Evolutionary conservation across 2,113 vertebrate genomes (phyloP), one percentile per base, ranked within the genome.

Genomic region (Orthonyx spaldingii): DNA sequence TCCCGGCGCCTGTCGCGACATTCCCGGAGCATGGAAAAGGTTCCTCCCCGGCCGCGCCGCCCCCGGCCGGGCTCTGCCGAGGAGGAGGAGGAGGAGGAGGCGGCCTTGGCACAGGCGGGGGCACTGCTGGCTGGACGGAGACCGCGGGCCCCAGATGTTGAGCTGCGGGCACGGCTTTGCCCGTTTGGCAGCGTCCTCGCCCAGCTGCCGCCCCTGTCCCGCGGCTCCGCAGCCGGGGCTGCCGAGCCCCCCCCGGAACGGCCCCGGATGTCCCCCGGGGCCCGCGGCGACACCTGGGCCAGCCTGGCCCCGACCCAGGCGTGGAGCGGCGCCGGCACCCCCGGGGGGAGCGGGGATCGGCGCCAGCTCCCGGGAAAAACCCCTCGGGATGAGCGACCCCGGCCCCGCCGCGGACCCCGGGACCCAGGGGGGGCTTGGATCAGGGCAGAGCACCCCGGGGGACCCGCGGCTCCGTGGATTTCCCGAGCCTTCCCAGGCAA

Each of bases 81-180:
- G n/a, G 44, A 41, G 57, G 52, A 28, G 47, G 33, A 39, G 55
- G 28, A 49, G 13, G 53, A 37, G 9, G 16, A 76, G 27, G 68
- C 23, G 11, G 42, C 49, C 72, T 72, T 84, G 75, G 84, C 93
- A 47, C 90, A 26, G 46, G 70, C 14, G 0, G 13, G 42, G 84
- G 5, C 24, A 3, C 87, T 70, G 80, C 84, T 84, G 47, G 30
- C 87, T 89, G 84, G 71, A 19, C 50, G 7, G 72, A n/a, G 4
- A 52, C 80, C 44, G 39, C n/a, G 52, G 90, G 82, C 87, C 96
- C 92, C 96, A 96, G 96, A 91, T 95, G 96, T 85, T 94, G 95
- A 75, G 90, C 92, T 91, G 87, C 84, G 85, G 96, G 95, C 95
- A 64, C 33, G 37, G 55, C 89, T 84, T 49, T 92, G 92, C 84